Base-by-base conservation (phyloP, 2,888 invertebrate species). In the Didymodactylos carnosus region DNA sequence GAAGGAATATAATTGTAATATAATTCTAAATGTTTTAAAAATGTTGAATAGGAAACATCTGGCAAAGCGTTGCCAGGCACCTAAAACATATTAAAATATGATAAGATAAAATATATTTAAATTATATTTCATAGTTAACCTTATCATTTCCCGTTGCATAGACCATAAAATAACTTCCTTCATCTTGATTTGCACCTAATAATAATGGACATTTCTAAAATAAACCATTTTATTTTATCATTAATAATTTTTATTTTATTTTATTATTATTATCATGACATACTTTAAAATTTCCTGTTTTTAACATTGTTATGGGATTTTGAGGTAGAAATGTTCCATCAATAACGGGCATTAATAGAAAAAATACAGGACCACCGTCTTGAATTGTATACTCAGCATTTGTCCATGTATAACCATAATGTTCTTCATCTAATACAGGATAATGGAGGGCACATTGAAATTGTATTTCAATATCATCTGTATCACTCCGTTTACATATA, bases 131-230 rank as follows among this genome's bases (percentile, higher is more conserved):
- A n/a, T n/a, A n/a, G n/a, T n/a, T n/a, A n/a, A n/a, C n/a, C n/a
- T 62, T 62, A 14, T 62, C 62, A 35, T 62, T 62, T 35, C 62
- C 62, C 35, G 29, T 29, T 35, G 92, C 91, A 86, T 93, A 94
- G 76, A 93, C 86, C 79, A 94, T 87, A 84, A 93, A 94, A 85
- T 92, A 94, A 11, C 91, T 91, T 76, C 94, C 93, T 88, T 95
- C 95, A 82, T 95, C 92, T 82, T 90, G 89, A 83, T 94, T 94
- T 84, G 92, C 92, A 76, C 95, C 95, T 78, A 94, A 88, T 79
- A 97, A 87, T 76, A 95, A 89, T n/a, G 75, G 75, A 53, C 74
- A 74, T 53, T 74, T 74, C 62, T 62, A 35, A 35, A 62, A 62
- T 4, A 8, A 35, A 0, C 11, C 27, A 29, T 5, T 7, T 2